These are phyloP conservation scores for Arvicanthis niloticus DNA, from an alignment of 2,113 vertebrate species.

Conservation along the genomic window DNA sequence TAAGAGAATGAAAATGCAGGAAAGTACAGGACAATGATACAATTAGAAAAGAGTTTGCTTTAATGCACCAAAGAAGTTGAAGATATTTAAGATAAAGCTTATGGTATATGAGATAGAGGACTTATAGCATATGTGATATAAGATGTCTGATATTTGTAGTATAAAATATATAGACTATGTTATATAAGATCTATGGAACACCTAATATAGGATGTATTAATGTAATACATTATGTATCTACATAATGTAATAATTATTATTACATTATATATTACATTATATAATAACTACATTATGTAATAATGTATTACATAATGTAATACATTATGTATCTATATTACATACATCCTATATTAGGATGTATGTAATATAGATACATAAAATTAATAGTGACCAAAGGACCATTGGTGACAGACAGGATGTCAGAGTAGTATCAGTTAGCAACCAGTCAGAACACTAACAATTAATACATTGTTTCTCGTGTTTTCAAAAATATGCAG, in stretches of 20 bases:
- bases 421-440: not conserved
- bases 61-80: not conserved
- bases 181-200: not conserved
- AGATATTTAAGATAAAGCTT: not conserved
- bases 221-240: too few relatives aligned
- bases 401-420: not conserved
- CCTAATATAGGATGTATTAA: not conserved
- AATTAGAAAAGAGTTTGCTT: not conserved
- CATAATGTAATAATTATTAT: too few relatives aligned
- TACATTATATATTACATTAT: too few relatives aligned
- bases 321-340: too few relatives aligned
- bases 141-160: not conserved
- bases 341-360: too few relatives aligned
- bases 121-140: too few relatives aligned
- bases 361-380: not conserved
- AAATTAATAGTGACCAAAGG: conserved; percentile 2
- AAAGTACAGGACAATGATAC: conserved; percentile 2
- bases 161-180: not conserved
- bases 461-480: not conserved
- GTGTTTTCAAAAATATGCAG: not conserved
- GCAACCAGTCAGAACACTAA: not conserved
- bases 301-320: too few relatives aligned
- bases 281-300: too few relatives aligned
- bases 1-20: not conserved
- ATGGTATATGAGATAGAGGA: not conserved